phyloP scores from a whole-genome alignment of 1,140 invertebrate species.

The Uloborus diversus region DNA sequence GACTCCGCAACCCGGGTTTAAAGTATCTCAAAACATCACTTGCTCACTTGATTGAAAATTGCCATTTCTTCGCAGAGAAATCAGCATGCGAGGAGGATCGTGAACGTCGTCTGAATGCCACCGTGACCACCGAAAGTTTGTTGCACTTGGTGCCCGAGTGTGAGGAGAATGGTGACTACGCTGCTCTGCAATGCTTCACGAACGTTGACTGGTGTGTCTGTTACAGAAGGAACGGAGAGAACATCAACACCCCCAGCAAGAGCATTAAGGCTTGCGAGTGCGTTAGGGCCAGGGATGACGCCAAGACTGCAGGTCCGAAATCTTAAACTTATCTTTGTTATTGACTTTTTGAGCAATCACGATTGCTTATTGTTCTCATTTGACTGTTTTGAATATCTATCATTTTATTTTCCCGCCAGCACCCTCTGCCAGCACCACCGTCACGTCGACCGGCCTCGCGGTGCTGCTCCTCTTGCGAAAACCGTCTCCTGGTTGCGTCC shows the following conservation, averaged over 20 bases:
- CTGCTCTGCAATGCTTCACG: slow-evolving; percentile 54
- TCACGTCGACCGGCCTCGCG: too few relatives aligned
- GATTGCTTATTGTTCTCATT: too few relatives aligned
- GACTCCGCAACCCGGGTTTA: too few relatives aligned
- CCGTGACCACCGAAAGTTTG: slow-evolving; percentile 29
- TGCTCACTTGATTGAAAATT: too few relatives aligned
- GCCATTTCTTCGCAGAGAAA: background rate
- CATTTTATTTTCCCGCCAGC: too few relatives aligned
- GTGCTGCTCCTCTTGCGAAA: too few relatives aligned
- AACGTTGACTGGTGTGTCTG: slow-evolving; percentile 55
- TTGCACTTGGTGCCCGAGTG: slow-evolving; percentile 54
- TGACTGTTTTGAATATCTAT: too few relatives aligned
- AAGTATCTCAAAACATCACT: too few relatives aligned
- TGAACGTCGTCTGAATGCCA: slow-evolving; percentile 32
- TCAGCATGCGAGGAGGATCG: slow-evolving; percentile 35
- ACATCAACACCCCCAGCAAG: slow-evolving; percentile 47
- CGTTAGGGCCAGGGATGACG: slow-evolving; percentile 35
- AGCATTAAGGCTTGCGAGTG: slow-evolving; percentile 56
- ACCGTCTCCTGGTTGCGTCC: too few relatives aligned
- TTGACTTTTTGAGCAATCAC: too few relatives aligned
- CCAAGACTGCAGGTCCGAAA: slow-evolving; percentile 14
- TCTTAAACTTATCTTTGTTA: too few relatives aligned
- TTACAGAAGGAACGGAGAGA: slow-evolving; percentile 53
- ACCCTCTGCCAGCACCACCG: too few relatives aligned
- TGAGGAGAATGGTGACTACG: slow-evolving; percentile 56